Conservation (phyloP, 2,797 vertebrate genomes). For the Chrysocyon brachyurus region DNA sequence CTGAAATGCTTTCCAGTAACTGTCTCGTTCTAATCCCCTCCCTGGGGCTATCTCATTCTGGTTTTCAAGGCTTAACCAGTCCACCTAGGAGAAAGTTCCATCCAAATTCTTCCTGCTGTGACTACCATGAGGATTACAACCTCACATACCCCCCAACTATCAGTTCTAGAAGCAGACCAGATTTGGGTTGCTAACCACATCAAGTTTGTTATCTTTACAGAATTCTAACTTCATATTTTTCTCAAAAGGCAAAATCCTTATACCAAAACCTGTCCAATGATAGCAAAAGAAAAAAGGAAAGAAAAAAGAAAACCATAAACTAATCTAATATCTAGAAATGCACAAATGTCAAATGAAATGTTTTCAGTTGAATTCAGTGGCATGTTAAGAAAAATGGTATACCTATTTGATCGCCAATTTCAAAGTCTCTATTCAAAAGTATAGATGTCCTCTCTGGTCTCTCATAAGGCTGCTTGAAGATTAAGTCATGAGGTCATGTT, state of each 20-base stretch:
- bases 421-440: not conserved
- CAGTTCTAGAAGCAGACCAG: not conserved
- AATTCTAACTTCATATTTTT: not conserved
- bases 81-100: not conserved
- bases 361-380: not conserved
- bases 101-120: not conserved
- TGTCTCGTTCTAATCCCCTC: not conserved
- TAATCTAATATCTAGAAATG: not conserved
- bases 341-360: not conserved
- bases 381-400: not conserved
- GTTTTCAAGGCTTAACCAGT: not conserved
- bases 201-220: not conserved
- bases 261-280: not conserved
- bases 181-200: not conserved
- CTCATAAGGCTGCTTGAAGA: not conserved
- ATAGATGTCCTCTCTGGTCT: not conserved
- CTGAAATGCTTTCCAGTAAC: not conserved
- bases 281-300: not conserved
- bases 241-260: conserved; percentile 17
- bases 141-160: not conserved
- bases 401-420: not conserved
- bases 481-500: not conserved
- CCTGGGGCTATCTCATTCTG: not conserved
- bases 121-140: not conserved
- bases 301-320: not conserved